Evolutionary conservation across 2,888 invertebrate species (phyloP), one percentile per base, ranked within the genome.

Genomic region (Ornithoptera priamus): DNA sequence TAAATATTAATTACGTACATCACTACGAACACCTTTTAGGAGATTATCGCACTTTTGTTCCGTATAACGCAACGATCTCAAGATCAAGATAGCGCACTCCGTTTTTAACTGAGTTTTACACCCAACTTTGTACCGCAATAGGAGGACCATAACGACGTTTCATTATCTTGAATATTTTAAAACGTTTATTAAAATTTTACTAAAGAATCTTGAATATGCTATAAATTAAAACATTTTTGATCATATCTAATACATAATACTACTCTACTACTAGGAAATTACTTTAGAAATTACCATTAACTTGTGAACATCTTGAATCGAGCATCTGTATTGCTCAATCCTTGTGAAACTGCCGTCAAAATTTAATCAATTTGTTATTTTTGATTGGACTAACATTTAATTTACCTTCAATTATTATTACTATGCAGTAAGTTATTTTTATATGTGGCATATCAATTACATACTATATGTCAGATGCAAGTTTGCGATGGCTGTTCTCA

Each of bases 1-100:
- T 88, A 88, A 90, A 89, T 92, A 92, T 92, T 92, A 92, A 92
- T 92, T 92, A 92, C 87, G 88, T 86, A 88, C 70, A 63, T 67
- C 64, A 87, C 86, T 81, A 86, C 84, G 84, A 85, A 89, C 90
- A 90, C 90, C 91, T 91, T 91, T 91, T 86, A 85, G 81, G 81
- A 91, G 90, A 92, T 92, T 89, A 92, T 92, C 91, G 86, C 85
- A 85, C 85, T 86, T 82, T 85, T 83, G 80, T 86, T 79, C 79
- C 80, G 74, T 76, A 81, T 84, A 87, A 86, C 84, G 86, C 82
- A 83, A 84, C 85, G 79, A 87, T 87, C 85, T 84, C 62, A 71
- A 84, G 84, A 89, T 89, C 84, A 80, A 87, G 87, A 90, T 90
- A 87, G 79, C 78, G 82, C 78, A 75, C 77, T 72, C 69, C 71